A percentile compares a stretch with the other conserved stretches of the same genome.
These are phyloP conservation scores for Erebia aethiops DNA, from an alignment of 2,888 invertebrate species.

Conservation along the genomic window DNA sequence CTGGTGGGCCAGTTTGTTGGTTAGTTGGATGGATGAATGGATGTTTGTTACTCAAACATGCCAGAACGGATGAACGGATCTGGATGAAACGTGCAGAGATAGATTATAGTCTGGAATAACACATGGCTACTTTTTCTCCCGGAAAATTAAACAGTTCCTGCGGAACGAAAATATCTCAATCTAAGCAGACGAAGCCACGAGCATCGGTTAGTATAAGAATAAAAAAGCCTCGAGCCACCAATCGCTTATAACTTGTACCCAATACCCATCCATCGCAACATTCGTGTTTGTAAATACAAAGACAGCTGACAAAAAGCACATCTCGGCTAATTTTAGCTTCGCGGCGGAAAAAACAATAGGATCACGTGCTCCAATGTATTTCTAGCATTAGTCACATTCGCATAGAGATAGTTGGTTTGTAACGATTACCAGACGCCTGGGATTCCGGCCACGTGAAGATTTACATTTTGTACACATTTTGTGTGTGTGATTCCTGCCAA, in stretches of 20 bases:
- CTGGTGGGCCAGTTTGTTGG: too few species aligned
- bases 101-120: too few species aligned
- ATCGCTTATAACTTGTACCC: conserved; percentile 9
- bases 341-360: conserved; percentile 30
- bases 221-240: too few species aligned
- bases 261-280: neutral
- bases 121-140: neutral
- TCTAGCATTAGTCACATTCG: neutral
- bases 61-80: too few species aligned
- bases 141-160: neutral
- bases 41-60: too few species aligned
- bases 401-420: neutral
- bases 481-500: neutral
- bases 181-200: too few species aligned
- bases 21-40: too few species aligned
- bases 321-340: conserved; percentile 35
- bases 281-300: conserved; percentile 41
- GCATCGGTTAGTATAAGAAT: too few species aligned
- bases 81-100: neutral
- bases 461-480: neutral
- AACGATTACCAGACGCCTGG: conserved; percentile 1
- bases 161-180: too few species aligned
- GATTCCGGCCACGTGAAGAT: neutral
- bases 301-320: conserved; percentile 39
- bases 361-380: conserved; percentile 17